Conservation (phyloP, 2,888 invertebrate genomes). For the Apodemia mormo region DNA sequence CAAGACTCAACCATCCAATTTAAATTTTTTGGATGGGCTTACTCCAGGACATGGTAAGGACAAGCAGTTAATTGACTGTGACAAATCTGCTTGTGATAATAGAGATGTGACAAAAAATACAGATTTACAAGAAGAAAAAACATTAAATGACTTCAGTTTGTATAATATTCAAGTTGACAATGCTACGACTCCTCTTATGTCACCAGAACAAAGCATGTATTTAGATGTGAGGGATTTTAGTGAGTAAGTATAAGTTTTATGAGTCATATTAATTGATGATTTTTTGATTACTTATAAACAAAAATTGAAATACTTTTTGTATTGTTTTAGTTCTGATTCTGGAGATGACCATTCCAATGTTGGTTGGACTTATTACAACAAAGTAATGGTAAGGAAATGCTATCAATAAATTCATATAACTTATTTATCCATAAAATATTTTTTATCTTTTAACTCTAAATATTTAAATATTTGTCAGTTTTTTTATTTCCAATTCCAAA, state of each 20-base stretch:
- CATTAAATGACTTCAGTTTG: conserved; percentile 69
- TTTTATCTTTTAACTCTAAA: no score
- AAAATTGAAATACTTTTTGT: background rate
- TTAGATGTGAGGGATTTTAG: conserved; percentile 75
- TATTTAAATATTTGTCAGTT: no score
- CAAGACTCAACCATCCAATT: conserved; percentile 53
- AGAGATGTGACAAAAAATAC: conserved; percentile 30
- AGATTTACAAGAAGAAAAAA: conserved; percentile 60
- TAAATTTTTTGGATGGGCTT: conserved; percentile 74
- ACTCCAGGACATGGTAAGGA: conserved; percentile 39
- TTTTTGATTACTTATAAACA: no score
- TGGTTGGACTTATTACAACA: conserved; percentile 87
- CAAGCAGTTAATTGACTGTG: conserved; percentile 34
- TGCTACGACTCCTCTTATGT: conserved; percentile 70
- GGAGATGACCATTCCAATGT: conserved; percentile 81
- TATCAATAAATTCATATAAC: background rate
- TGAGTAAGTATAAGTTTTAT: conserved; percentile 56
- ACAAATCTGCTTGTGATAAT: conserved; percentile 20
- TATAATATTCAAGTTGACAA: conserved; percentile 73
- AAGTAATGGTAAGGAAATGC: conserved; percentile 82
- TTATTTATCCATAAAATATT: background rate
- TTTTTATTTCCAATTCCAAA: no score
- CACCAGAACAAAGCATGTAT: conserved; percentile 72
- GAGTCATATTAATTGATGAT: no score
- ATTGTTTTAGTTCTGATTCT: conserved; percentile 69